phyloP scores from a whole-genome alignment of 2,888 invertebrate species.

The Conus canariensis region DNA sequence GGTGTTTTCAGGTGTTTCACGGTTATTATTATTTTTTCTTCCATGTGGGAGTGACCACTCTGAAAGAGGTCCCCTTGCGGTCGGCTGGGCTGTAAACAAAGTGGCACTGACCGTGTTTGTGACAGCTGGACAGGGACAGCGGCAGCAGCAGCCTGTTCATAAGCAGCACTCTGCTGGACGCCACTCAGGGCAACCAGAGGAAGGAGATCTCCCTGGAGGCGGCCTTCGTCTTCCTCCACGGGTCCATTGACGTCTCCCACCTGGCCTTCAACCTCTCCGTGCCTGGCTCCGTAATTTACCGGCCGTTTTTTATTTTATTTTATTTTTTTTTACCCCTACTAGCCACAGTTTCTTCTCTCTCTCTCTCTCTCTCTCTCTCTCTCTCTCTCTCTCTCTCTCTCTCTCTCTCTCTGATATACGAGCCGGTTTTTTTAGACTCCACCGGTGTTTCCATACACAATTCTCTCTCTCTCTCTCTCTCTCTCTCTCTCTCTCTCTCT shows the following conservation, averaged over 20 bases:
- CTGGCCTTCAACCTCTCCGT: not conserved
- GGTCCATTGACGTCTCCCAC: conserved; percentile 30
- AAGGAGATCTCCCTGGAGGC: not conserved
- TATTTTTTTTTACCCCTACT: not conserved
- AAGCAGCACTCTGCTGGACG: conserved; percentile 26
- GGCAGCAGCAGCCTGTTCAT: conserved; percentile 12
- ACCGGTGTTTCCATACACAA: too few species aligned
- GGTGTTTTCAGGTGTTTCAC: too few species aligned
- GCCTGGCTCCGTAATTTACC: not conserved
- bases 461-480: not conserved
- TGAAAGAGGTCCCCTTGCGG: too few species aligned
- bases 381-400: too few species aligned
- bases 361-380: too few species aligned
- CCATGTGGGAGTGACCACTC: too few species aligned
- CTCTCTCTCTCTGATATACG: too few species aligned
- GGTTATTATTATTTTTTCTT: too few species aligned
- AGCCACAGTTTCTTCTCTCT: not conserved
- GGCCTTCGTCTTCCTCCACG: conserved; percentile 25
- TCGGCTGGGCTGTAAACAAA: too few species aligned
- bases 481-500: not conserved
- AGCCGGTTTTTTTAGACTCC: too few species aligned
- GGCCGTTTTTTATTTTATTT: not conserved
- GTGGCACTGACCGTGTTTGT: too few species aligned
- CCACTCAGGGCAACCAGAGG: not conserved
- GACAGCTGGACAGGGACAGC: not conserved